These are phyloP conservation scores for Enteromius afrohamiltoni DNA, from an alignment of 2,797 vertebrate species.

Conservation along the genomic window DNA sequence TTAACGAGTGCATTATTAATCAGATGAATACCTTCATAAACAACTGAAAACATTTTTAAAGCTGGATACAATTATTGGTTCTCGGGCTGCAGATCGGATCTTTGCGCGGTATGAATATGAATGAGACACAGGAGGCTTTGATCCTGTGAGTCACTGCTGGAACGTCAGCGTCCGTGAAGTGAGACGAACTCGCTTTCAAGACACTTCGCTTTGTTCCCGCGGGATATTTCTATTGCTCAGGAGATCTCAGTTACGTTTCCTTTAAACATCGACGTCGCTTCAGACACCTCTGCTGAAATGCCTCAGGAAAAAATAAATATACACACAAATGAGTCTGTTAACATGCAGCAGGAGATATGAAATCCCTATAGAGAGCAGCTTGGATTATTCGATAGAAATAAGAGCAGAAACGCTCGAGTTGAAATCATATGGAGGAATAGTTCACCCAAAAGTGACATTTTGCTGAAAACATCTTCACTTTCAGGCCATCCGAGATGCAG, in stretches of 20 bases:
- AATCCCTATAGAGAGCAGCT: background rate
- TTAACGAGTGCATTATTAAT: constrained; percentile 12
- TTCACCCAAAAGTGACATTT: background rate
- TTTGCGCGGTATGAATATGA: constrained; percentile 25
- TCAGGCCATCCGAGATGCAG: background rate
- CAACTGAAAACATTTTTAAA: constrained; percentile 13
- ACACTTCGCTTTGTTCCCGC: background rate
- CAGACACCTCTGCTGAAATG: background rate
- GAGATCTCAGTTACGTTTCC: background rate
- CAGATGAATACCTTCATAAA: background rate
- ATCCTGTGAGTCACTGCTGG: constrained; percentile 37
- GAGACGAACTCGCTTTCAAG: background rate
- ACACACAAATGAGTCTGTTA: background rate
- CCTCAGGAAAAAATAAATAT: background rate
- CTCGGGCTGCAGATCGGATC: constrained; percentile 28
- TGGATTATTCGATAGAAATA: background rate
- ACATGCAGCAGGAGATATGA: background rate
- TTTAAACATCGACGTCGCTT: background rate
- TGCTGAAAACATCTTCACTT: background rate
- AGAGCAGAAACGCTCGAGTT: background rate
- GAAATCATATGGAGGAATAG: background rate
- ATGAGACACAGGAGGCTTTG: constrained; percentile 24
- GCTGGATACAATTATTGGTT: constrained; percentile 28
- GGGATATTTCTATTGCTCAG: background rate
- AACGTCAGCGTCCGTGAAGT: constrained; percentile 11